Base-by-base conservation (phyloP, 2,113 vertebrate genomes). In the Haplochromis vanheusdeni region DNA sequence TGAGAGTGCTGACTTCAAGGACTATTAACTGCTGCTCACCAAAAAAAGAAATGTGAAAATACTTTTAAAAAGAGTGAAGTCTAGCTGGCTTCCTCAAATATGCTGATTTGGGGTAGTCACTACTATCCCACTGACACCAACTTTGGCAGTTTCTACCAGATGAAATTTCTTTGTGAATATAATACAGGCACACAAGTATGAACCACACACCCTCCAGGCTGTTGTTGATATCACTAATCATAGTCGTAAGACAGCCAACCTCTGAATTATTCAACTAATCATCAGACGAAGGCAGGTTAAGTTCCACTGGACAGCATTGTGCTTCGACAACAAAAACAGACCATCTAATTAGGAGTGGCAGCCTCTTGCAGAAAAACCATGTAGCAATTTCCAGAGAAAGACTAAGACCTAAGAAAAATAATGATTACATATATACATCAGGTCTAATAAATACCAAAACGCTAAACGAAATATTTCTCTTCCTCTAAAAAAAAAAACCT, bases 231-330 rank as follows among this genome's bases (percentile, higher is more conserved):
- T 77, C 8, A 58, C 58, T n/a, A 54, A 75, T 83, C 77, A 82
- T 80, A 37, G 73, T n/a, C 2, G 10, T 23, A 52, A 80, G 62
- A 85, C 62, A 82, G n/a, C 68, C 56, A 31, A 55, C 55, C 37
- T 40, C 84, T 95, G 89, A 92, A 95, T 96, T 93, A 96, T 95
- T 96, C 35, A 96, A 77, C n/a, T 40, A 35, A 83, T 92, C 73
- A 89, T 91, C 83, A 87, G 86, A 89, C 83, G 55, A 58, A 65
- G 58, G 81, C 86, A 82, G 90, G 65, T 90, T 79, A 40, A 60
- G 83, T 89, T 93, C 9, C 81, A 86, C 6, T 51, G 6, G 5
- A 62, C 31, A 52, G 31, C 26, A 60, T 84, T 87, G 58, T 80
- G 42, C 45, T 81, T 85, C 52, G 68, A 80, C 80, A 70, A 81